Percentiles rank a stretch among this genome's conserved stretches.
These are phyloP conservation scores for Cossypha heuglini DNA, from an alignment of 2,797 vertebrate species.

Conservation along the genomic window DNA sequence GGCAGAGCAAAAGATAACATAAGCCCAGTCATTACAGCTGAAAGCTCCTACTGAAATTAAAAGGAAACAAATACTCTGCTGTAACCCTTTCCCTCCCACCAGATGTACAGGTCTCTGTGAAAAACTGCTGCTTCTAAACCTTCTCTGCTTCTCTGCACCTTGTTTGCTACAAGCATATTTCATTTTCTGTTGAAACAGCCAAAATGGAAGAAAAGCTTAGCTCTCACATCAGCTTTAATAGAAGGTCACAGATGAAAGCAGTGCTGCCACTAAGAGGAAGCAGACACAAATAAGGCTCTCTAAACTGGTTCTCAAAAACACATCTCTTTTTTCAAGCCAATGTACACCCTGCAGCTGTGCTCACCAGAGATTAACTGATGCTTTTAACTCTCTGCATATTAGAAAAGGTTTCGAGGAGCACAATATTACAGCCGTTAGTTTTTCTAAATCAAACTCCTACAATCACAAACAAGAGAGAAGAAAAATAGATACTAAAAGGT, in stretches of 20 bases:
- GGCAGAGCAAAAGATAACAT: neutral
- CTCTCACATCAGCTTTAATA: constrained; percentile 21
- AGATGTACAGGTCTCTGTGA: neutral
- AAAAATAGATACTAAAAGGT: neutral
- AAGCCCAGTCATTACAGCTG: neutral
- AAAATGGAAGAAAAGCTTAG: constrained; percentile 52
- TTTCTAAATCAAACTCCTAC: neutral
- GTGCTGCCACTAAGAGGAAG: constrained; percentile 35
- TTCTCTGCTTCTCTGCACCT: neutral
- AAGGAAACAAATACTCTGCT: neutral
- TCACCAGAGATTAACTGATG: constrained; percentile 10
- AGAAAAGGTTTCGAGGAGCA: neutral
- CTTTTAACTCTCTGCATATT: constrained; percentile 40
- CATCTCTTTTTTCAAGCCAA: neutral
- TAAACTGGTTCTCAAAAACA: constrained; percentile 8
- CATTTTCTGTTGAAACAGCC: constrained; percentile 42
- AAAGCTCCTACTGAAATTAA: neutral
- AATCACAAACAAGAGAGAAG: neutral
- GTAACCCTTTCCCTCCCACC: neutral
- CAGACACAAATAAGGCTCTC: constrained; percentile 41
- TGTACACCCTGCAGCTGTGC: constrained; percentile 25
- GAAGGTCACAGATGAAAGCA: constrained; percentile 53
- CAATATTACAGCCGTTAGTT: neutral
- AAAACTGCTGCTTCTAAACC: neutral
- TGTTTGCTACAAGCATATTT: neutral